Base-by-base conservation (phyloP, 2,888 invertebrate genomes). In the Helleia helle region DNA sequence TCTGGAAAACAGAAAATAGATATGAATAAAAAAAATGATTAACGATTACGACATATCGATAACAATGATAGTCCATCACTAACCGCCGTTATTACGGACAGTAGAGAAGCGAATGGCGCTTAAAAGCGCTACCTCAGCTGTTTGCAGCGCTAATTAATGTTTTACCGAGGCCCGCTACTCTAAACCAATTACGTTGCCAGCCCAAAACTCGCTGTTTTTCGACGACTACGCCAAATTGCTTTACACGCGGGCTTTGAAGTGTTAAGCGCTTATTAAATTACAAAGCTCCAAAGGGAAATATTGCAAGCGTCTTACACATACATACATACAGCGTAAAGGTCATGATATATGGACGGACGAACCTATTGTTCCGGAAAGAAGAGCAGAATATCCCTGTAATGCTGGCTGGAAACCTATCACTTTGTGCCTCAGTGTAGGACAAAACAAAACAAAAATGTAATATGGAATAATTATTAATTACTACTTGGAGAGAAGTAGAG, bases 241-340 rank as follows among this genome's bases (percentile, higher is more conserved):
- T 77, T 74, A 71, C 71, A 70, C 70, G 63, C 62, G 62, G 55
- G 71, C 80, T 75, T 75, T 79, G 73, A 77, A 80, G 80, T 80
- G 79, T 74, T 77, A 77, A 76, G 65, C 72, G 79, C 65, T 77
- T 81, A 81, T 83, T 83, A 80, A 80, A 80, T 81, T 77, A 72
- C 62, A 63, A 62, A 66, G 68, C 71, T 65, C 70, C 62, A 70
- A 68, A 73, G 70, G 69, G 70, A 71, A 71, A 72, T 70, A 70
- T 54, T 41, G 39, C 49, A 49, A 50, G 49, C 42, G 42, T 50
- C 53, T 50, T 50, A 31, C 37, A 7, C 11, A 7, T 12, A 12
- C 12, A 11, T n/a, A n/a, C n/a, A n/a, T n/a, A n/a, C n/a, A n/a
- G n/a, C n/a, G n/a, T n/a, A n/a, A n/a, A n/a, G n/a, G n/a, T n/a